Conservation (phyloP, 2,797 vertebrate species). For the Sebastes miniatus region DNA sequence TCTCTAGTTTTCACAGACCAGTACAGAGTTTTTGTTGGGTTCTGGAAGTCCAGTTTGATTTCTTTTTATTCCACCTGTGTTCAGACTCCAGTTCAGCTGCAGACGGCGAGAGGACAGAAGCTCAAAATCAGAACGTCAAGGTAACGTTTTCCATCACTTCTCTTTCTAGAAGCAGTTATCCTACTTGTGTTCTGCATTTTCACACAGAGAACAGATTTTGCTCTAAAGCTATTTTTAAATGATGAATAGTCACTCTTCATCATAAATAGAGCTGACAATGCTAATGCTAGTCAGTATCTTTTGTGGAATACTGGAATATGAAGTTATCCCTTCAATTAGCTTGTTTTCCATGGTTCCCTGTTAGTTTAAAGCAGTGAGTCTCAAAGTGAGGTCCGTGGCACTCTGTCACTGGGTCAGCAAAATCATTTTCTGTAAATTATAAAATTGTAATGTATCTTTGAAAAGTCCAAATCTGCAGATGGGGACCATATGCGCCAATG, state of each 20-base stretch:
- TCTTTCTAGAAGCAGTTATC: neutral
- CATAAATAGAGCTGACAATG: neutral
- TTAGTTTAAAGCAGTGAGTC: neutral
- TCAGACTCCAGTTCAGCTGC: slow-evolving; percentile 41
- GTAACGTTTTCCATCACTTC: slow-evolving; percentile 17
- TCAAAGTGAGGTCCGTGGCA: too few relatives aligned
- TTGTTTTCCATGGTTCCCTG: neutral
- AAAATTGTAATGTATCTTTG: too few relatives aligned
- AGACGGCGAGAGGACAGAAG: slow-evolving; percentile 13
- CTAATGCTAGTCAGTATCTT: neutral
- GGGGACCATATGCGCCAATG: too few relatives aligned
- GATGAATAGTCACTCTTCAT: neutral
- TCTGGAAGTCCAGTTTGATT: neutral
- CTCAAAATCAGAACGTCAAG: slow-evolving; percentile 23
- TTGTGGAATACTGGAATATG: too few relatives aligned
- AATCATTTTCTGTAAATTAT: too few relatives aligned
- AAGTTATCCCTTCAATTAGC: neutral
- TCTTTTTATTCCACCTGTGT: neutral
- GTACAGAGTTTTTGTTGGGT: too few relatives aligned
- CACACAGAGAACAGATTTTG: neutral
- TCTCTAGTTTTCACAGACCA: neutral
- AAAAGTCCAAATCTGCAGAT: too few relatives aligned
- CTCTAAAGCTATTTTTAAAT: too few relatives aligned
- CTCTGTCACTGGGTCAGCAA: too few relatives aligned
- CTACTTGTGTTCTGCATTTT: neutral